Conservation (phyloP, 2,797 vertebrate species). For the Ctenopoma multispine region DNA sequence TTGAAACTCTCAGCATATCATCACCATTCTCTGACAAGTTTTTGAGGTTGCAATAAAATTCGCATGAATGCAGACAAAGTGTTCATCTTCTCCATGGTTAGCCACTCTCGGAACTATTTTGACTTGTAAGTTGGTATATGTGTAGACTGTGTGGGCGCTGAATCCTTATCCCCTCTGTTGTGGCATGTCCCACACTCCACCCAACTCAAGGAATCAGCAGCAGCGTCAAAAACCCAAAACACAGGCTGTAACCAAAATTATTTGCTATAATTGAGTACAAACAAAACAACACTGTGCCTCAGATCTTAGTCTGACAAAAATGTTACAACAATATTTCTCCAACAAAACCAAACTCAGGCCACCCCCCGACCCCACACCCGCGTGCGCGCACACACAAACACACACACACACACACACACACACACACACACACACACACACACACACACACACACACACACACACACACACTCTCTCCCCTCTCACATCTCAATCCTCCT, state of each 20-base stretch:
- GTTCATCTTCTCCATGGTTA: slow-evolving; percentile 43
- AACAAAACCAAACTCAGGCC: slow-evolving; percentile 54
- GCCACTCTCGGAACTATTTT: slow-evolving; percentile 27
- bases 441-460: too few relatives aligned
- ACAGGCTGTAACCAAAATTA: slow-evolving; percentile 60
- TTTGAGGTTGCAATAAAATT: slow-evolving; percentile 55
- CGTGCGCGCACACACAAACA: too few relatives aligned
- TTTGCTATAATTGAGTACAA: slow-evolving; percentile 59
- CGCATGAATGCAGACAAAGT: slow-evolving; percentile 33
- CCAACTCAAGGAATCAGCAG: slow-evolving; percentile 32
- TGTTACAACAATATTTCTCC: slow-evolving; percentile 70
- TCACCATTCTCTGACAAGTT: slow-evolving; percentile 38
- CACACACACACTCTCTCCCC: background rate
- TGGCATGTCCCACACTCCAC: slow-evolving; percentile 44
- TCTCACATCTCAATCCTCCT: slow-evolving; percentile 54
- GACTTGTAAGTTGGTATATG: slow-evolving; percentile 44
- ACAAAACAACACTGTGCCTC: slow-evolving; percentile 61
- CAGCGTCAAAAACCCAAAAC: slow-evolving; percentile 56
- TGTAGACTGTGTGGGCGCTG: slow-evolving; percentile 37
- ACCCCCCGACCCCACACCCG: background rate
- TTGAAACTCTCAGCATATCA: slow-evolving; percentile 8
- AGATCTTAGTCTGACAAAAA: slow-evolving; percentile 52
- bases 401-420: too few relatives aligned
- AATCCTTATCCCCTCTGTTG: slow-evolving; percentile 59
- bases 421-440: too few relatives aligned